Evolutionary conservation across 2,888 invertebrate genomes (phyloP).

Genomic region (Drosophila crucigera): DNA sequence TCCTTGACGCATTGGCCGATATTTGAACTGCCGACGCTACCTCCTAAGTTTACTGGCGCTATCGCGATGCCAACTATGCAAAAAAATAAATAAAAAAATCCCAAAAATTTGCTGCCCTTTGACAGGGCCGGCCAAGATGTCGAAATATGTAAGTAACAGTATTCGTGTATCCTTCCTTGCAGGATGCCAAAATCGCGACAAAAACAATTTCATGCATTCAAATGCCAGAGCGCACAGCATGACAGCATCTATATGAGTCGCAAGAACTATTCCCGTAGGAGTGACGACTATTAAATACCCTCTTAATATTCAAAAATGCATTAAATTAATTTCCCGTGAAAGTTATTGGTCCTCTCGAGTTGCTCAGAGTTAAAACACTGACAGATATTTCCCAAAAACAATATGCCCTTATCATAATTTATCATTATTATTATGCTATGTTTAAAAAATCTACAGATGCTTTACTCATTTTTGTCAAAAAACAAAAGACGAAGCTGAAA

Average conservation of each 20-base stretch:
- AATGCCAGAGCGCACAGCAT: constrained; percentile 68
- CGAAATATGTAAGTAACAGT: constrained; percentile 77
- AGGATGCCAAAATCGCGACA: constrained; percentile 66
- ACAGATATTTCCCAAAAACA: neutral
- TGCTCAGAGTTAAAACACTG: neutral
- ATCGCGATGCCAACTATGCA: constrained; percentile 67
- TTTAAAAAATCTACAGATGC: neutral
- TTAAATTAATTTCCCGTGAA: neutral
- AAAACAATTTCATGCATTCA: constrained; percentile 79
- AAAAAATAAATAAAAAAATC: neutral
- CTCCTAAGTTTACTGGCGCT: constrained; percentile 56
- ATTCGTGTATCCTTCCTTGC: constrained; percentile 65
- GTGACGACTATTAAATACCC: constrained; percentile 7
- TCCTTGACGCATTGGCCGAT: constrained; percentile 78
- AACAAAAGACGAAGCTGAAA: neutral
- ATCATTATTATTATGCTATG: neutral
- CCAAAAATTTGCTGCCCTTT: constrained; percentile 55
- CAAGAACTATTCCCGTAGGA: neutral
- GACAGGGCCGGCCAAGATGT: constrained; percentile 65
- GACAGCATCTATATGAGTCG: constrained; percentile 43
- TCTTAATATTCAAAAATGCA: neutral
- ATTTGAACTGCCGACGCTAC: constrained; percentile 58
- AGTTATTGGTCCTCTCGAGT: neutral
- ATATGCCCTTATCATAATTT: neutral
- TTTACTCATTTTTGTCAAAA: neutral